Percentiles rank a stretch among this genome's conserved stretches.
phyloP scores from a whole-genome alignment of 2,888 invertebrate species.

The Harpalus rubripes region DNA sequence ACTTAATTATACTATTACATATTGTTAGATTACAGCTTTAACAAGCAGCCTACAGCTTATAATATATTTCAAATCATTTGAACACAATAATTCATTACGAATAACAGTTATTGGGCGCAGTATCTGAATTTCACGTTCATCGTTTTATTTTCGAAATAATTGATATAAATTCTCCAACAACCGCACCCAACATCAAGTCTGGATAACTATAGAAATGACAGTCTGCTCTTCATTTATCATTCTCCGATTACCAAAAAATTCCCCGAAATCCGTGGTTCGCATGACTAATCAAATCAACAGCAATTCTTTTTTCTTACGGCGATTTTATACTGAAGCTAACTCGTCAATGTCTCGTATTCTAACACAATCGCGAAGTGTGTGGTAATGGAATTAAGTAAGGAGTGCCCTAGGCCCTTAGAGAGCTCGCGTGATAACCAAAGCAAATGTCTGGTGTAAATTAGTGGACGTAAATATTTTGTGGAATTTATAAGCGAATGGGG shows the following conservation, averaged over 20 bases:
- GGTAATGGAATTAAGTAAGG: conserved; percentile 19
- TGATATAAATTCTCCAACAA: not conserved
- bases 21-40: too few relatives aligned
- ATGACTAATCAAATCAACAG: not conserved
- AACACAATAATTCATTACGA: too few relatives aligned
- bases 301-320: not conserved
- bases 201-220: not conserved
- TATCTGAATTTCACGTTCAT: too few relatives aligned
- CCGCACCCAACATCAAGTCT: not conserved
- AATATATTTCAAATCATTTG: too few relatives aligned
- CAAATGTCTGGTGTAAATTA: not conserved
- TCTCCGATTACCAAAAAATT: not conserved
- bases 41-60: too few relatives aligned
- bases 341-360: too few relatives aligned
- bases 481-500: conserved; percentile 1
- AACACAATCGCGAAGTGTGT: not conserved
- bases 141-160: not conserved
- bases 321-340: too few relatives aligned
- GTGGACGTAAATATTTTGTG: not conserved
- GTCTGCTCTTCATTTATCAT: conserved; percentile 2
- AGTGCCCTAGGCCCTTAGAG: not conserved
- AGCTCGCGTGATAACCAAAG: conserved; percentile 5
- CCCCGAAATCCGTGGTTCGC: not conserved
- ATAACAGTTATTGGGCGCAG: too few relatives aligned
- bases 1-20: too few relatives aligned